A percentile compares a stretch with the other conserved stretches of the same genome.
Evolutionary conservation across 2,113 vertebrate species (phyloP).

Genomic region (Heterotis niloticus): DNA sequence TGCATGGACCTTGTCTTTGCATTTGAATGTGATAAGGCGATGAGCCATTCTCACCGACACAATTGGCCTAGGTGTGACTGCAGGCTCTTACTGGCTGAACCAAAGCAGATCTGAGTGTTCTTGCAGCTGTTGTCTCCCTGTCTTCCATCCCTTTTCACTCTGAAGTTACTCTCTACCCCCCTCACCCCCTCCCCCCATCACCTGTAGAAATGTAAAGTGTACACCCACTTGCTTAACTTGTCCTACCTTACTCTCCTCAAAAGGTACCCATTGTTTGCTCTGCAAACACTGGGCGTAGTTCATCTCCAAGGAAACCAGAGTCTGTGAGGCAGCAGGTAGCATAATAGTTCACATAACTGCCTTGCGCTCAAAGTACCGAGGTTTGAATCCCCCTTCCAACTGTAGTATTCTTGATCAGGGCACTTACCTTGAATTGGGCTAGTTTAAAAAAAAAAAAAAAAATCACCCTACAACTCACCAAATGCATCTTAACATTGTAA

Average conservation of each 20-base stretch:
- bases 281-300: slow-evolving; percentile 78
- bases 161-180: background rate
- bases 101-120: background rate
- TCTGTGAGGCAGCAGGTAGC: background rate
- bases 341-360: no score
- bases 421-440: no score
- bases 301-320: slow-evolving; percentile 74
- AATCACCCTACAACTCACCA: no score
- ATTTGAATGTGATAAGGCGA: background rate
- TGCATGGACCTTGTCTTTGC: background rate
- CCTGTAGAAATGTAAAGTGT: slow-evolving; percentile 30
- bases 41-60: background rate
- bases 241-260: slow-evolving; percentile 35
- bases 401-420: no score
- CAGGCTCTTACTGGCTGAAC: background rate
- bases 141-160: background rate
- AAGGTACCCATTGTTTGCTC: slow-evolving; percentile 81
- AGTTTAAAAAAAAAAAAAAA: no score
- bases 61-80: background rate
- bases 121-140: background rate
- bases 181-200: background rate
- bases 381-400: no score
- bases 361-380: no score
- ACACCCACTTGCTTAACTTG: slow-evolving; percentile 16
- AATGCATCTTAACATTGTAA: no score